phyloP scores from a whole-genome alignment of 2,113 vertebrate genomes.

The Manacus vitellinus region DNA sequence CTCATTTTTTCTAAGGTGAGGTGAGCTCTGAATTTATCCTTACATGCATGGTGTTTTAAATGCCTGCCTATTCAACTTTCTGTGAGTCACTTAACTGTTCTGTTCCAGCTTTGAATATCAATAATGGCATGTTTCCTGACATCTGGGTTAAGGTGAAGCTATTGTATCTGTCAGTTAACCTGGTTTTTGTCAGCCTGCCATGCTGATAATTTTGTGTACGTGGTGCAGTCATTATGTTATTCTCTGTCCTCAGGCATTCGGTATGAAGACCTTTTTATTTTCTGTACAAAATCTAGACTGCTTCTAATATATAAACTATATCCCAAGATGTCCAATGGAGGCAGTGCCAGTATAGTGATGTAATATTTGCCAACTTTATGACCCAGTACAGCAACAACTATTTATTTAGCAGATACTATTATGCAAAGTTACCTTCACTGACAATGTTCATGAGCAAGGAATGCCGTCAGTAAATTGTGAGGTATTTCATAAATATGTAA shows the following conservation, averaged over 20 bases:
- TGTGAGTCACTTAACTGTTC: conserved; percentile 41
- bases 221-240: background rate
- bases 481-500: background rate
- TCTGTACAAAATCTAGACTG: background rate
- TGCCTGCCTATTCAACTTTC: conserved; percentile 32
- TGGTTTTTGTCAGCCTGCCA: conserved; percentile 38
- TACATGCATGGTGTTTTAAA: background rate
- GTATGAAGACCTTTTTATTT: background rate
- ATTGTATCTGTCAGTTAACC: conserved; percentile 48
- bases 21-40: background rate
- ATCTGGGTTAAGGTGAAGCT: conserved; percentile 48
- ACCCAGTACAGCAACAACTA: background rate
- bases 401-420: background rate
- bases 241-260: background rate
- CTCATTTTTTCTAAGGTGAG: background rate
- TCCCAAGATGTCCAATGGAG: background rate
- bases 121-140: conserved; percentile 51
- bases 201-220: background rate
- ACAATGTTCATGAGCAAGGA: background rate
- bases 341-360: background rate
- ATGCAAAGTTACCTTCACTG: background rate
- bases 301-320: background rate
- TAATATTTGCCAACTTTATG: background rate
- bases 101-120: conserved; percentile 39
- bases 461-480: background rate